Evolutionary conservation across 2,888 invertebrate species (phyloP), one percentile per base, ranked within the genome.

Genomic region (Incurvaria masculella): DNA sequence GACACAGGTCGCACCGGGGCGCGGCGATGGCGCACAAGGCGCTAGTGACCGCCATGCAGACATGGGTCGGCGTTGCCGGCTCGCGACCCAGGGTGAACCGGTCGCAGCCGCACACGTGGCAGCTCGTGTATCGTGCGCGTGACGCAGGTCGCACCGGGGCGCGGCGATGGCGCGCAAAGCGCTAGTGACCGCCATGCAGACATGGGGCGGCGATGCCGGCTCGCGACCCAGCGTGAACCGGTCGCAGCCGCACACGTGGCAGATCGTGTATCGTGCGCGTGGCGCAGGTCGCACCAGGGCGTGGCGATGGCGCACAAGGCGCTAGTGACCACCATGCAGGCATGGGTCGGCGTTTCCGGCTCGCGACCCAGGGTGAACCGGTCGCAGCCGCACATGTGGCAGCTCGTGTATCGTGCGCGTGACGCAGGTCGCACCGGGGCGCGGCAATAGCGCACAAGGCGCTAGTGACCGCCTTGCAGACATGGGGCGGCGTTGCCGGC

Each of bases 1-100:
- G n/a, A n/a, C n/a, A n/a, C n/a, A n/a, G n/a, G 61, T 74, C 74
- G 26, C 91, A 91, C 68, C 80, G 86, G 55, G 84, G 85, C 19
- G 88, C 81, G 51, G 84, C 72, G 18, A 71, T 80, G 65, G 81
- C 76, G 2, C 59, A 80, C 20, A 62, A 80, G 50, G 64, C 66
- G 49, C 60, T 81, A 21, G 58, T 72, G 10, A 68, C 71, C 0
- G 65, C 41, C 57, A 2, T 39, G 17, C 6, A 11, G n/a, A 16
- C 17, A n/a, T 41, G 41, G 17, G n/a, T 8, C n/a, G 41, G 41
- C n/a, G n/a, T n/a, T n/a, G n/a, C n/a, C n/a, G n/a, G n/a, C n/a
- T n/a, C n/a, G n/a, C n/a, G n/a, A n/a, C n/a, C n/a, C n/a, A n/a
- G n/a, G n/a, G n/a, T n/a, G n/a, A n/a, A n/a, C n/a, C n/a, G n/a